phyloP scores from a whole-genome alignment of 2,113 vertebrate species.

The Gopherus evgoodei region DNA sequence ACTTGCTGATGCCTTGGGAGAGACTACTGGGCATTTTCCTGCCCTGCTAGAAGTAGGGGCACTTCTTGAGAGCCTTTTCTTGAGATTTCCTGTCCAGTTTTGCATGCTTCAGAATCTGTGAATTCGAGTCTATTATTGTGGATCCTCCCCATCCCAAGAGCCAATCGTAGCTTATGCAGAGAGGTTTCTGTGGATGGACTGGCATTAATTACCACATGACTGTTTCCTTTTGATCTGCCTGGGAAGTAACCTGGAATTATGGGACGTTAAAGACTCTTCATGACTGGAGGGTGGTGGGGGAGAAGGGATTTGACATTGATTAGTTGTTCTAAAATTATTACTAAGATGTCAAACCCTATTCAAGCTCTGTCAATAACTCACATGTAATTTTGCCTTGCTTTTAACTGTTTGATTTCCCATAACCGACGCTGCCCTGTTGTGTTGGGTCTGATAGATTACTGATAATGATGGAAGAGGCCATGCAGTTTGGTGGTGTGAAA shows the following conservation, averaged over 20 bases:
- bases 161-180: background rate
- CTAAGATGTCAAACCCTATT: constrained; percentile 22
- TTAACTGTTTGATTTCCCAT: background rate
- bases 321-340: constrained; percentile 1
- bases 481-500: background rate
- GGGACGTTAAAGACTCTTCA: constrained; percentile 12
- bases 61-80: background rate
- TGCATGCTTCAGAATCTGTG: background rate
- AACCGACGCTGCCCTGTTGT: background rate
- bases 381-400: constrained; percentile 26
- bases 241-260: background rate
- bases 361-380: constrained; percentile 21
- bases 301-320: background rate
- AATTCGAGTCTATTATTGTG: background rate
- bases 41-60: constrained; percentile 12
- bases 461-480: background rate
- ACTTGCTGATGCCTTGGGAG: background rate
- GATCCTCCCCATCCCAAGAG: background rate
- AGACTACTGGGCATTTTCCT: background rate
- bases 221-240: constrained; percentile 29
- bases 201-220: constrained; percentile 19
- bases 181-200: constrained; percentile 24
- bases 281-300: background rate
- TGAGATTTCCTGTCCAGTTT: background rate
- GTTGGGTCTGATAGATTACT: background rate